Percentiles rank a stretch among this genome's conserved stretches.
Evolutionary conservation across 2,113 vertebrate genomes (phyloP).

Genomic region (Mungos mungo): DNA sequence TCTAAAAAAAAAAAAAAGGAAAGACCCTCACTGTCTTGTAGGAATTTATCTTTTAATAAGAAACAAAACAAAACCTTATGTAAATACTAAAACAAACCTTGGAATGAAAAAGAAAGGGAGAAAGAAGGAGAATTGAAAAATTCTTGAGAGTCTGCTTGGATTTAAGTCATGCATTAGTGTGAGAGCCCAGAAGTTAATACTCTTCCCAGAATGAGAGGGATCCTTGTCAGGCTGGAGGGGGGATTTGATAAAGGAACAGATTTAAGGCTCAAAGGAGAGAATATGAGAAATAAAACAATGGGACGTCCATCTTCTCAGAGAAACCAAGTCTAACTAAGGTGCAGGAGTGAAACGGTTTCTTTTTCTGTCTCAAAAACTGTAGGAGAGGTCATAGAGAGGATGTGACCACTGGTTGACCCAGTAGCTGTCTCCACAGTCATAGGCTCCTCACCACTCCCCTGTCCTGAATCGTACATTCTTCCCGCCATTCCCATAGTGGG

Average conservation of each 20-base stretch:
- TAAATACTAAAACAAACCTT: not conserved
- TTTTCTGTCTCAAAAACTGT: not conserved
- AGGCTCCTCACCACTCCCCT: not conserved
- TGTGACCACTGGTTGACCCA: not conserved
- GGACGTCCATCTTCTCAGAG: not conserved
- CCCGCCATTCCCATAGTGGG: not conserved
- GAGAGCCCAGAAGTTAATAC: not conserved
- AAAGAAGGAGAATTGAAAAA: not conserved
- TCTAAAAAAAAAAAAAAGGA: not conserved
- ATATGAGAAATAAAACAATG: slow-evolving; percentile 9
- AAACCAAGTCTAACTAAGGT: not conserved
- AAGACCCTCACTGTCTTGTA: not conserved
- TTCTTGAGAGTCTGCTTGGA: not conserved
- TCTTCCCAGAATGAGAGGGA: not conserved
- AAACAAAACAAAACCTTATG: not conserved
- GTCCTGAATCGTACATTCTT: no score
- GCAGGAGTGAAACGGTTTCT: not conserved
- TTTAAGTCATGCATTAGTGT: not conserved
- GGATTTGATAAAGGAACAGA: not conserved
- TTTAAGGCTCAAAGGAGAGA: not conserved
- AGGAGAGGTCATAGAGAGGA: not conserved
- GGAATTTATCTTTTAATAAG: slow-evolving; percentile 22
- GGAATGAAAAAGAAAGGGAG: not conserved
- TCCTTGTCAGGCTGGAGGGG: not conserved
- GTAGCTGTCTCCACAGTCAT: no score